These are phyloP conservation scores for Stomatorhinus walkeri DNA, from an alignment of 2,797 vertebrate species.

Conservation along the genomic window DNA sequence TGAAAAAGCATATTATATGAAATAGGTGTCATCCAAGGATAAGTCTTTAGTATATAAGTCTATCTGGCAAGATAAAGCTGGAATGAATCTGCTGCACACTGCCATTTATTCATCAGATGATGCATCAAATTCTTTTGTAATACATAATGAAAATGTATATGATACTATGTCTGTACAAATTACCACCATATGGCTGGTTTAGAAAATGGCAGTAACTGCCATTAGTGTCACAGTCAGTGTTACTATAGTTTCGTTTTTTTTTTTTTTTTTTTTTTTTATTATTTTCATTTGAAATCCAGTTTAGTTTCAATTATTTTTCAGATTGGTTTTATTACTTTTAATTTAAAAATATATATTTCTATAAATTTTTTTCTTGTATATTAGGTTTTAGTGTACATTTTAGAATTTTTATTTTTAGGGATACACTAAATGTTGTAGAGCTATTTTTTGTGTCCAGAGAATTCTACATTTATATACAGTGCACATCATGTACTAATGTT, in stretches of 20 bases:
- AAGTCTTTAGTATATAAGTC: not conserved
- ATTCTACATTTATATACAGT: not conserved
- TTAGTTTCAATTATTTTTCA: not conserved
- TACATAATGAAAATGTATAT: constrained; percentile 12
- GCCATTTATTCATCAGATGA: not conserved
- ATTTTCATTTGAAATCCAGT: not conserved
- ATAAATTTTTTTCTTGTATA: not conserved
- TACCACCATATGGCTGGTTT: constrained; percentile 35
- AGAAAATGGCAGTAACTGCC: constrained; percentile 55
- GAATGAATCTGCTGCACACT: not conserved
- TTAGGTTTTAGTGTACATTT: not conserved
- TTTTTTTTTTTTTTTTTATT: not conserved
- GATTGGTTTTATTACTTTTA: not conserved
- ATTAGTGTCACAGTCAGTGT: constrained; percentile 48
- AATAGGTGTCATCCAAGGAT: not conserved
- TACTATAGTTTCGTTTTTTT: not conserved
- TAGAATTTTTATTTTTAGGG: not conserved
- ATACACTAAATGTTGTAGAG: not conserved
- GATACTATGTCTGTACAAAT: constrained; percentile 19
- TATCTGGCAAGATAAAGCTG: not conserved
- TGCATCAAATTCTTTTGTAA: constrained; percentile 5
- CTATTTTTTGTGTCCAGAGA: not conserved
- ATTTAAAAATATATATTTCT: not conserved
- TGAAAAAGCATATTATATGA: not conserved
- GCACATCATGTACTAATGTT: not conserved